A percentile compares a stretch with the other conserved stretches of the same genome.
phyloP scores from a whole-genome alignment of 2,888 invertebrate genomes.

The Saturnia japonica region DNA sequence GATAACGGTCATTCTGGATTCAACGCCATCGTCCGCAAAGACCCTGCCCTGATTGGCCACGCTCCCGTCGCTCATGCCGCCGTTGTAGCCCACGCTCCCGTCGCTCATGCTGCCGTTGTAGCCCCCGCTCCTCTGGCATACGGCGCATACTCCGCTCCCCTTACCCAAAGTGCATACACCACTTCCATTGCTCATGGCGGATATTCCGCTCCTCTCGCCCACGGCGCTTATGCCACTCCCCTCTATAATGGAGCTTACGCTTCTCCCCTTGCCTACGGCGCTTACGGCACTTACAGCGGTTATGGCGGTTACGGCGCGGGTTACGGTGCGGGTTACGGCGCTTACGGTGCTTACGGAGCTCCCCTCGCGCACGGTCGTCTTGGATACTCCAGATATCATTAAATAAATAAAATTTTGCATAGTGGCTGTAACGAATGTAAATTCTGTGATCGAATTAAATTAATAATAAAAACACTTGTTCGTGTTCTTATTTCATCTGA shows the following conservation, averaged over 20 bases:
- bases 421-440: conserved; percentile 27
- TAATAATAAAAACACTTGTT: conserved; percentile 22
- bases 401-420: conserved; percentile 25
- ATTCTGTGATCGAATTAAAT: conserved; percentile 42
- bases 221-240: conserved; percentile 41
- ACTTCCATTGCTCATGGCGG: conserved; percentile 46
- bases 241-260: conserved; percentile 33
- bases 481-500: not conserved
- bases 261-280: conserved; percentile 33
- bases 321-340: conserved; percentile 41
- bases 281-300: conserved; percentile 36
- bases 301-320: conserved; percentile 36
- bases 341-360: conserved; percentile 41
- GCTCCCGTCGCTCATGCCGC: conserved; percentile 52
- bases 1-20: conserved; percentile 80
- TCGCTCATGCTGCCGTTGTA: conserved; percentile 50
- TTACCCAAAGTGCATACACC: conserved; percentile 35
- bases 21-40: conserved; percentile 80
- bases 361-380: conserved; percentile 35
- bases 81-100: conserved; percentile 47
- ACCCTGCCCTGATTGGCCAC: conserved; percentile 59
- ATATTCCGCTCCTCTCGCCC: conserved; percentile 40
- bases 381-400: conserved; percentile 48
- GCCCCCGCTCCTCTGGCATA: conserved; percentile 46
- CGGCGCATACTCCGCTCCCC: conserved; percentile 40